Evolutionary conservation across 1,140 invertebrate genomes (phyloP).

Genomic region (Brachionus calyciflorus): DNA sequence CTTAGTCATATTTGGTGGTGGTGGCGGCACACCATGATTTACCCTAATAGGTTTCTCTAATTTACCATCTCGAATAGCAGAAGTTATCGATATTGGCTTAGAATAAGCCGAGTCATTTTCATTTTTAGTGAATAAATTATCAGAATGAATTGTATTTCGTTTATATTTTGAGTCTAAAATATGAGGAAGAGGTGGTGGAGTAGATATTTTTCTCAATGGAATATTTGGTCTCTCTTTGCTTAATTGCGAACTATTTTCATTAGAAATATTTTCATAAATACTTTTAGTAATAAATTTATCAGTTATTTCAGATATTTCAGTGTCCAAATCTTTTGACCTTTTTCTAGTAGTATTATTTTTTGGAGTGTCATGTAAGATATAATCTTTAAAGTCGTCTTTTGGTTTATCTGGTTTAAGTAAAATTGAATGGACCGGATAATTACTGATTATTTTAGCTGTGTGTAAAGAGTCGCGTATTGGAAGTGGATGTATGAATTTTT

Average conservation of each 20-base stretch:
- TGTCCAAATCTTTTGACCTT: background rate
- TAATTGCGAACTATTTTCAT: background rate
- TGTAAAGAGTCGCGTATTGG: background rate
- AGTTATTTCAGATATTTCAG: background rate
- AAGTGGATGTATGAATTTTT: background rate
- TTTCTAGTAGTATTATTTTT: background rate
- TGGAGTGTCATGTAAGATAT: too few relatives aligned
- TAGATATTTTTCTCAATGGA: constrained; percentile 29
- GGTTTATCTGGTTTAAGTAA: background rate
- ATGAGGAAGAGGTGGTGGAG: constrained; percentile 3
- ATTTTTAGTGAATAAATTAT: background rate
- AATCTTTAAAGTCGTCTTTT: background rate
- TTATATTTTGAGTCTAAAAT: background rate
- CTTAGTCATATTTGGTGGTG: background rate
- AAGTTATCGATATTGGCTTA: constrained; percentile 1
- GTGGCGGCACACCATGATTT: background rate
- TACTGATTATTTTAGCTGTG: constrained; percentile 9
- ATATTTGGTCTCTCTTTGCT: background rate
- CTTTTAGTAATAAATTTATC: background rate
- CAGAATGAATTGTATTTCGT: constrained; percentile 14
- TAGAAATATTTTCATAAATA: background rate
- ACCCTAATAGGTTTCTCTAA: constrained; percentile 1
- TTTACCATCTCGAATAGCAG: constrained; percentile 1
- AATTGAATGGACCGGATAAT: background rate
- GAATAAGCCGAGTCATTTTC: background rate